Conservation (phyloP, 2,888 invertebrate genomes). For the Pseudeuparius sepicola region DNA sequence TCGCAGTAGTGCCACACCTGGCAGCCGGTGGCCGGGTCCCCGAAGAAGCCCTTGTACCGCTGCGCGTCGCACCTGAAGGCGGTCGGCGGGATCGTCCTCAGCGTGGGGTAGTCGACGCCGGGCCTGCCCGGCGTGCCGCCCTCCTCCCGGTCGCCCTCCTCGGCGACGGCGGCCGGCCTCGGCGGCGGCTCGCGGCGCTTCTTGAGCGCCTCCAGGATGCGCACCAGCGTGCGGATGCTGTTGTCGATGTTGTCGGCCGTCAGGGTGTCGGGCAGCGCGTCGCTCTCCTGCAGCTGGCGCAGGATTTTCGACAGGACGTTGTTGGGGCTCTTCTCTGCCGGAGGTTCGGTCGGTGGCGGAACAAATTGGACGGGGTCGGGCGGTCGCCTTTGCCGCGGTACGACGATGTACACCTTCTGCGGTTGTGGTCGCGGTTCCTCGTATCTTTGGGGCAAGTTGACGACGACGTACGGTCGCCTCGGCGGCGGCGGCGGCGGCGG, state of each 20-base stretch:
- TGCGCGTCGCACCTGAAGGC: slow-evolving; percentile 74
- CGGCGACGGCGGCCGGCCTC: slow-evolving; percentile 20
- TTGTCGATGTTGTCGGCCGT: slow-evolving; percentile 70
- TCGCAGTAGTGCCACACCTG: slow-evolving; percentile 92
- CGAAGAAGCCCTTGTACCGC: slow-evolving; percentile 83
- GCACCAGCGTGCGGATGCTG: slow-evolving; percentile 66
- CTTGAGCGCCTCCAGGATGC: slow-evolving; percentile 62
- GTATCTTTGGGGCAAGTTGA: slow-evolving; percentile 3
- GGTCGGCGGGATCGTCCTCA: slow-evolving; percentile 65
- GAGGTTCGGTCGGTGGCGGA: no score
- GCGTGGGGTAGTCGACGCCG: slow-evolving; percentile 72
- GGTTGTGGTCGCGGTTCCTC: no score
- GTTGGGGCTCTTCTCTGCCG: no score
- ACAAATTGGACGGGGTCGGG: no score
- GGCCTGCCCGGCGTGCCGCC: slow-evolving; percentile 59
- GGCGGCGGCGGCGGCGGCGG: slow-evolving; percentile 19
- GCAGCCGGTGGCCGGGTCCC: slow-evolving; percentile 77
- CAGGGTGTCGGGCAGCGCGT: slow-evolving; percentile 65
- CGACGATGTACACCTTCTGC: no score
- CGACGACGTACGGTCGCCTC: slow-evolving; percentile 5
- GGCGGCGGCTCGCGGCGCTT: slow-evolving; percentile 34
- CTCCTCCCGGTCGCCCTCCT: slow-evolving; percentile 39
- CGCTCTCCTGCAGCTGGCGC: slow-evolving; percentile 60
- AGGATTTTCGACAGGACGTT: slow-evolving; percentile 48
- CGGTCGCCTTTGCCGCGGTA: no score